Conservation (phyloP, 2,888 invertebrate species). For the Sepiola atlantica region DNA sequence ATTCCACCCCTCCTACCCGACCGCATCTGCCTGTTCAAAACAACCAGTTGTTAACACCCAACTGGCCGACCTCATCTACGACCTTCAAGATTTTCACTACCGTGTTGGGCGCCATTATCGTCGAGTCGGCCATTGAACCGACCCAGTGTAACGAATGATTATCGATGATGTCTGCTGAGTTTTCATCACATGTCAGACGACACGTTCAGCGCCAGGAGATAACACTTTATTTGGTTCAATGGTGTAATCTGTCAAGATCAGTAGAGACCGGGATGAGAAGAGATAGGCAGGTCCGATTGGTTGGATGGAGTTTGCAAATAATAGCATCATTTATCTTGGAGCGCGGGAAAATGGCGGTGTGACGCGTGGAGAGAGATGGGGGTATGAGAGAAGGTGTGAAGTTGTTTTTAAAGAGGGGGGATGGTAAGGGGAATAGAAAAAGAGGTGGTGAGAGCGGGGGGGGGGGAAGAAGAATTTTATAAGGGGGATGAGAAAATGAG, state of each 20-base stretch:
- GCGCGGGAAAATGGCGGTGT: not conserved
- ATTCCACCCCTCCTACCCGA: not conserved
- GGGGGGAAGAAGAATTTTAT: not conserved
- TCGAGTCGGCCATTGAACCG: not conserved
- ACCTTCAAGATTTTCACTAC: not conserved
- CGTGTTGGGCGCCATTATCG: not conserved
- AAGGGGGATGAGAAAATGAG: not conserved
- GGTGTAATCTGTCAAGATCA: not conserved
- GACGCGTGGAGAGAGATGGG: rapidly evolving
- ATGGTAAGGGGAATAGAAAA: not conserved
- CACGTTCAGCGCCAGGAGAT: not conserved
- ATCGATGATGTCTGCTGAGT: not conserved
- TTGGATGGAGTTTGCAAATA: slow-evolving; percentile 5
- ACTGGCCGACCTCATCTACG: not conserved
- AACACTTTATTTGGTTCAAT: slow-evolving; percentile 32
- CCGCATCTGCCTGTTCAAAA: no score
- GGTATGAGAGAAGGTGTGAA: not conserved
- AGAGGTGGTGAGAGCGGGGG: not conserved
- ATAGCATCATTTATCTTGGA: not conserved
- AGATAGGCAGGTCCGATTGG: not conserved
- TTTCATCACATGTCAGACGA: slow-evolving; percentile 32
- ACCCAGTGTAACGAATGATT: not conserved
- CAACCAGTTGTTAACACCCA: not conserved
- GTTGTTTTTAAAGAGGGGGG: not conserved
- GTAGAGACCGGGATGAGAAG: not conserved